Conservation (phyloP, 2,113 vertebrate species). For the Piliocolobus tephrosceles region DNA sequence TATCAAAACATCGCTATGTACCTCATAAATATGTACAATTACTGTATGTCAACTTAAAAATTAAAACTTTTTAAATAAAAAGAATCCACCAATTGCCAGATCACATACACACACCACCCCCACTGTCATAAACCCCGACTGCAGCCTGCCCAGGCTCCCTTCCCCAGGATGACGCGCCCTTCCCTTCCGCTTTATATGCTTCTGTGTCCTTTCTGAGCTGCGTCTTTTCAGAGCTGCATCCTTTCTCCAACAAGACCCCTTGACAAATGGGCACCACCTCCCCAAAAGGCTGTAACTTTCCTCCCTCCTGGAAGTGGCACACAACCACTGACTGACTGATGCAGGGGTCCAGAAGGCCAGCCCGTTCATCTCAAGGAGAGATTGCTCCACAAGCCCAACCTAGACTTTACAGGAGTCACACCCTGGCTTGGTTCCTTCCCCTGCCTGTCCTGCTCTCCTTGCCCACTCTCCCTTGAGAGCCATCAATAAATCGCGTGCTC, state of each 20-base stretch:
- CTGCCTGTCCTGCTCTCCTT: not conserved
- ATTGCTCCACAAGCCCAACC: not conserved
- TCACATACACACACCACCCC: not conserved
- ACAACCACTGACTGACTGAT: too few species aligned
- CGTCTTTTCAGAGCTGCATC: not conserved
- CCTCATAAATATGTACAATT: not conserved
- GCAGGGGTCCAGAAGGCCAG: not conserved
- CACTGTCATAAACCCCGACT: not conserved
- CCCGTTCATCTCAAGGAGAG: not conserved
- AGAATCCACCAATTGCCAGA: not conserved
- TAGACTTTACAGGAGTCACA: not conserved
- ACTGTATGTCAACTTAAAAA: not conserved
- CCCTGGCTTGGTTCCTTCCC: not conserved
- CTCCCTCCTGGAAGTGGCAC: not conserved
- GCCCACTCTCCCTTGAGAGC: not conserved
- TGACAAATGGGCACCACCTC: not conserved
- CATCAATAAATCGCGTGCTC: not conserved
- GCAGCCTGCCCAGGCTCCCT: not conserved
- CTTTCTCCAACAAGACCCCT: not conserved
- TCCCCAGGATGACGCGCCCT: not conserved
- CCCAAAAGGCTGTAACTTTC: not conserved
- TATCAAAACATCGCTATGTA: not conserved
- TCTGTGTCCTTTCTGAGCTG: not conserved
- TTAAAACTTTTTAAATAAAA: not conserved
- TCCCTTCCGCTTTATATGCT: not conserved